Evolutionary conservation across 2,797 vertebrate genomes (phyloP).

Genomic region (Pseudochirops corinnae): DNA sequence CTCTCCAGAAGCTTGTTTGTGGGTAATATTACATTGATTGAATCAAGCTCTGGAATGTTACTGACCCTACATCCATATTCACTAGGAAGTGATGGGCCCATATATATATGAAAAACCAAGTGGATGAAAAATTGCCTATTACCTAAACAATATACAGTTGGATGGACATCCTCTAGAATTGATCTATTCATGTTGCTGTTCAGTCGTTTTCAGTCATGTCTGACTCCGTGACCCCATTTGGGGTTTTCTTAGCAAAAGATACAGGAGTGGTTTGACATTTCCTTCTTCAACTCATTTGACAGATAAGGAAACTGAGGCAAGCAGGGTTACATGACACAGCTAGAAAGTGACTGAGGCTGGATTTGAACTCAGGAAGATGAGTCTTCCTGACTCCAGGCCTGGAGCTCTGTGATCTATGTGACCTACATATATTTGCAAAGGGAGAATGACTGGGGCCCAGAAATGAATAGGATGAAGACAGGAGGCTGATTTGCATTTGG

Average conservation of each 20-base stretch:
- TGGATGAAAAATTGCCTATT: background rate
- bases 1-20: background rate
- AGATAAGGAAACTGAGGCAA: no score
- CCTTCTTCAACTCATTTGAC: background rate
- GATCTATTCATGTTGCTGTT: background rate
- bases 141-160: background rate
- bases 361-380: background rate
- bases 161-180: background rate
- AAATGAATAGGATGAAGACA: background rate
- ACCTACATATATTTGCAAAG: background rate
- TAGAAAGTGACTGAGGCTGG: no score
- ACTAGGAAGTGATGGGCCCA: background rate
- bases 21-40: background rate
- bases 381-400: background rate
- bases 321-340: background rate
- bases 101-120: background rate
- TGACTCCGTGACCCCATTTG: background rate
- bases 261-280: background rate
- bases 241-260: background rate
- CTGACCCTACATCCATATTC: background rate
- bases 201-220: background rate
- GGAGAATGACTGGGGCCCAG: background rate
- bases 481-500: background rate
- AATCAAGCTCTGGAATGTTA: background rate
- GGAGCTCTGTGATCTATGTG: background rate